Conservation (phyloP, 1,140 invertebrate genomes). For the Portunus trituberculatus region DNA sequence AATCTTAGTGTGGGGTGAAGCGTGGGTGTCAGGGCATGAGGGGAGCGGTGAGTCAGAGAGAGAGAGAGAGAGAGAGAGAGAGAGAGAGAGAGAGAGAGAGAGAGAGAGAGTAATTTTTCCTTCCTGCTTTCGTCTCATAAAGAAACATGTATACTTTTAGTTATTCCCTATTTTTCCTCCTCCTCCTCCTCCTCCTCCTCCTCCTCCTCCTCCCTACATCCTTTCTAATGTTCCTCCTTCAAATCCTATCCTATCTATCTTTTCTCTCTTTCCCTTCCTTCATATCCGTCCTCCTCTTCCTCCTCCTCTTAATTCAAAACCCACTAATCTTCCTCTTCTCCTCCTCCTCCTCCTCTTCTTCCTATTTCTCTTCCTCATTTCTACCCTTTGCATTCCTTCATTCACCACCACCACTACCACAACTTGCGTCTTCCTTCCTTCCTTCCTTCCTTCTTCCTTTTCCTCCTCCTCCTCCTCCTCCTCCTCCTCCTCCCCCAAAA, state of each 20-base stretch:
- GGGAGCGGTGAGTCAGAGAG: not conserved
- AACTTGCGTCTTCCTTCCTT: not conserved
- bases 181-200: not conserved
- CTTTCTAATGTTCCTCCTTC: not conserved
- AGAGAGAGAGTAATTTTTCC: not conserved
- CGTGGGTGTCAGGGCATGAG: not conserved
- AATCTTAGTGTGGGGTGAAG: not conserved
- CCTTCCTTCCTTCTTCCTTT: not conserved
- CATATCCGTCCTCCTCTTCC: not conserved
- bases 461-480: not conserved
- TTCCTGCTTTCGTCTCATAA: not conserved
- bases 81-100: slow-evolving; percentile 34
- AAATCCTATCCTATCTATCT: not conserved
- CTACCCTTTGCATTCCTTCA: not conserved
- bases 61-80: slow-evolving; percentile 41
- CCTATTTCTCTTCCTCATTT: not conserved
- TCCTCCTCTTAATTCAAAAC: slow-evolving; percentile 27
- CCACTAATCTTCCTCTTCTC: too few relatives aligned
- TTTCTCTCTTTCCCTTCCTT: not conserved
- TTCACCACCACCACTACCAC: not conserved
- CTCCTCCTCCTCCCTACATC: not conserved
- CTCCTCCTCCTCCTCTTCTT: too few relatives aligned
- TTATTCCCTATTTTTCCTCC: too few relatives aligned
- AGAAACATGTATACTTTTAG: too few relatives aligned
- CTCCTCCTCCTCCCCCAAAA: not conserved